phyloP scores from a whole-genome alignment of 2,113 vertebrate species.

The Phoxinus phoxinus region DNA sequence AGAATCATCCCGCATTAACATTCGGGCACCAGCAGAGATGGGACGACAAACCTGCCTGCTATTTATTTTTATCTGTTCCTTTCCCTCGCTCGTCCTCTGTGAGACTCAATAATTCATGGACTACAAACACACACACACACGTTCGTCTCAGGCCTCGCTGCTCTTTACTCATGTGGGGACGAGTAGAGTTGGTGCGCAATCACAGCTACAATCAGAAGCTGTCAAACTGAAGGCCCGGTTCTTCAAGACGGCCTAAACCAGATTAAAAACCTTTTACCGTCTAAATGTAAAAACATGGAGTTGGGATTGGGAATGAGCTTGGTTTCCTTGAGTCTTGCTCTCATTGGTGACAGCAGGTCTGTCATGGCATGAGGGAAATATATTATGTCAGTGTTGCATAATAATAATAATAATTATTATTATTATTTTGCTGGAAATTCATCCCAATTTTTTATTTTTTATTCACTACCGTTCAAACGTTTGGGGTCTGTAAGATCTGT shows the following conservation, averaged over 20 bases:
- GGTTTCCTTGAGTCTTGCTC: no score
- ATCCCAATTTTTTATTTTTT: background rate
- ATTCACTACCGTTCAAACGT: background rate
- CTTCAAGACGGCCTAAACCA: no score
- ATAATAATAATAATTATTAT: background rate
- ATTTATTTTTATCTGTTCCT: conserved; percentile 33
- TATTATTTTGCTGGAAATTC: no score
- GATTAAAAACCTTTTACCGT: no score
- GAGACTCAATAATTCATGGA: conserved; percentile 36
- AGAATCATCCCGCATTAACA: conserved; percentile 27
- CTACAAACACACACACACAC: background rate
- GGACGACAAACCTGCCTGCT: background rate
- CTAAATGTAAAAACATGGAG: background rate
- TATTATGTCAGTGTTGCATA: background rate
- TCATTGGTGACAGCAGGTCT: no score
- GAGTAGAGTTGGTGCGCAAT: no score
- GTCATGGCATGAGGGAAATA: background rate
- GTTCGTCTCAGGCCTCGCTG: no score
- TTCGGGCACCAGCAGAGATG: background rate
- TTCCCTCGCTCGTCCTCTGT: background rate
- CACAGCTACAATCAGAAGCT: no score
- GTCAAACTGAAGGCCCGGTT: no score
- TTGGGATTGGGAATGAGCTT: no score
- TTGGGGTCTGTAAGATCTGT: background rate
- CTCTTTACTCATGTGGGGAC: no score